These are phyloP conservation scores for Dendrocincla fuliginosa DNA, from an alignment of 2,797 vertebrate species.

Conservation along the genomic window DNA sequence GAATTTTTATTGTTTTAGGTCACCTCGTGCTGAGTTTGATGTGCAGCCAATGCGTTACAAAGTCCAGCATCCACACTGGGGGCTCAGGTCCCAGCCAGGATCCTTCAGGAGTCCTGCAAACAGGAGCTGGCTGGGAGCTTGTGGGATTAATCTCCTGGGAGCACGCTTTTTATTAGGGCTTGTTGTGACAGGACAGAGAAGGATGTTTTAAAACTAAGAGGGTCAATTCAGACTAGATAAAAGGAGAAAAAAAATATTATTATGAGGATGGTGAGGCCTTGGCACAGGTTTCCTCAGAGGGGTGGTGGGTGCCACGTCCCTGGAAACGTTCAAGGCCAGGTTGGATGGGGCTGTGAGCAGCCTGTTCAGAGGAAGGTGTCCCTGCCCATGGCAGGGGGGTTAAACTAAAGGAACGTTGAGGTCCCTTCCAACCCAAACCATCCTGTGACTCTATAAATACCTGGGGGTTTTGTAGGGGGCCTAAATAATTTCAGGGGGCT, in stretches of 20 bases:
- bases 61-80: background rate
- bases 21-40: background rate
- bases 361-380: too few species aligned
- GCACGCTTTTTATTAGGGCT: background rate
- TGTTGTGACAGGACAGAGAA: background rate
- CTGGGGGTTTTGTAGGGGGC: background rate
- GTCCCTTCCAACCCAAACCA: background rate
- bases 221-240: background rate
- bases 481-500: background rate
- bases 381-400: background rate
- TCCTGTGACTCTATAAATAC: background rate
- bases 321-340: background rate
- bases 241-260: background rate
- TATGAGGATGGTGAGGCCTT: background rate
- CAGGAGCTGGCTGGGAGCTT: background rate
- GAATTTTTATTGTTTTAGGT: background rate
- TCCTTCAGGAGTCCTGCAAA: background rate
- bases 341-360: background rate
- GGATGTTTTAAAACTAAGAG: background rate
- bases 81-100: background rate
- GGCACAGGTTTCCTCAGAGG: background rate
- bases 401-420: accelerated
- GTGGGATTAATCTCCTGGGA: background rate
- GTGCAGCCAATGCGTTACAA: background rate
- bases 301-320: background rate